Percentiles rank a stretch among this genome's conserved stretches.
Evolutionary conservation across 1,140 invertebrate species (phyloP).

Genomic region (Antheraea mylitta): DNA sequence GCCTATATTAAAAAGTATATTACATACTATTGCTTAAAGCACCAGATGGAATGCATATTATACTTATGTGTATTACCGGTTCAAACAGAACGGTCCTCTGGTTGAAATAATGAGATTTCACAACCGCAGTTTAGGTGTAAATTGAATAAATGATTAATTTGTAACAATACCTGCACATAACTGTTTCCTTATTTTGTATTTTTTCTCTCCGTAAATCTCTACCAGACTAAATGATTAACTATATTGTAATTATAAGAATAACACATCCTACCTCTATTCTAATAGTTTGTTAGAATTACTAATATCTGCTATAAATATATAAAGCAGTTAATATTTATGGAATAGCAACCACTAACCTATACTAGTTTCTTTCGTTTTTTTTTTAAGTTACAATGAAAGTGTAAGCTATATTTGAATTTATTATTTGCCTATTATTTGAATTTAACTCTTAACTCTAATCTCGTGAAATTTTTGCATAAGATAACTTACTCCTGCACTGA

Average conservation of each 20-base stretch:
- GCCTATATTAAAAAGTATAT: neutral
- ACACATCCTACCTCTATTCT: slow-evolving; percentile 33
- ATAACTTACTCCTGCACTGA: slow-evolving; percentile 80
- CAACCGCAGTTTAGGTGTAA: slow-evolving; percentile 27
- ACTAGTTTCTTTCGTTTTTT: slow-evolving; percentile 30
- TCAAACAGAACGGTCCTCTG: slow-evolving; percentile 17
- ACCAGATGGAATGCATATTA: slow-evolving; percentile 14
- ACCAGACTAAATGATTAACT: too few species aligned
- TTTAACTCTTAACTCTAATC: slow-evolving; percentile 82
- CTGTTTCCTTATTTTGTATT: neutral
- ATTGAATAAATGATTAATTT: neutral
- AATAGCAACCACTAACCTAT: slow-evolving; percentile 4
- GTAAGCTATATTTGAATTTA: slow-evolving; percentile 23
- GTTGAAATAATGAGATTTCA: slow-evolving; percentile 32
- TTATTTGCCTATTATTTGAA: slow-evolving; percentile 22
- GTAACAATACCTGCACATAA: neutral
- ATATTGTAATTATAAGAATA: slow-evolving; percentile 13
- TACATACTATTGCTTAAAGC: neutral
- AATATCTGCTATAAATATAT: slow-evolving; percentile 16
- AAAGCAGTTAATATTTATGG: slow-evolving; percentile 41
- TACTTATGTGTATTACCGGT: slow-evolving; percentile 5
- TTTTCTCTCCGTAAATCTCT: neutral
- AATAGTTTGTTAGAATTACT: slow-evolving; percentile 8
- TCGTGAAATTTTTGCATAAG: slow-evolving; percentile 82
- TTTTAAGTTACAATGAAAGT: slow-evolving; percentile 24